A percentile compares a stretch with the other conserved stretches of the same genome.
Evolutionary conservation across 2,797 vertebrate species (phyloP).

Genomic region (Masticophis lateralis): DNA sequence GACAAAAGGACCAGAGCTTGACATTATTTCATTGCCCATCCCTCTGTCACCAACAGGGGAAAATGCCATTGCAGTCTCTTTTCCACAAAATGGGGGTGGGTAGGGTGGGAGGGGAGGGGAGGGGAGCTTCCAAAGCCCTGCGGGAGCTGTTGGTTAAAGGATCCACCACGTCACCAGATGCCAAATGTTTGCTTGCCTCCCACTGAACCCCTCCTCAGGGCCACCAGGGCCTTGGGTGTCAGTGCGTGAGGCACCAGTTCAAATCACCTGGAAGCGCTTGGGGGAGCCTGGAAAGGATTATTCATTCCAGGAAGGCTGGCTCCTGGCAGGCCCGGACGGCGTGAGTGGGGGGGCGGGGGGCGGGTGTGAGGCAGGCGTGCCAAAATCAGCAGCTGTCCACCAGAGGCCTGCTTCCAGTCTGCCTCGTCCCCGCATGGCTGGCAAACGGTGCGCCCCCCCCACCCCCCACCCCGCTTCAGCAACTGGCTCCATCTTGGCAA

Average conservation of each 20-base stretch:
- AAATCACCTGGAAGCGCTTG: constrained; percentile 18
- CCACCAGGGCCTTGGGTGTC: accelerated
- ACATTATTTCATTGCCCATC: background rate
- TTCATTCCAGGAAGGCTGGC: background rate
- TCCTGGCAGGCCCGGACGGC: background rate
- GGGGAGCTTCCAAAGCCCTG: background rate
- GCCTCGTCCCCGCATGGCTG: background rate
- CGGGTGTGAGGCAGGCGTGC: background rate
- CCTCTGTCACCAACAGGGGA: background rate
- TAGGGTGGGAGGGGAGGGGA: too few relatives aligned
- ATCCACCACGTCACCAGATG: background rate
- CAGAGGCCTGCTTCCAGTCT: background rate
- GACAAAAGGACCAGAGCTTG: background rate
- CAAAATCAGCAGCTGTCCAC: background rate
- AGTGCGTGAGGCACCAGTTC: accelerated
- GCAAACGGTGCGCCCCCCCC: background rate
- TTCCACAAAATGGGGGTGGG: background rate
- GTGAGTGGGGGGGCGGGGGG: background rate
- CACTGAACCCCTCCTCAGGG: background rate
- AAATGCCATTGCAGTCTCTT: background rate
- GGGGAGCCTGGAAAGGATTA: constrained; percentile 51
- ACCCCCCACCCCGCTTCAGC: accelerated
- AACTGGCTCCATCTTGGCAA: background rate
- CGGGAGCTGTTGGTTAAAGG: background rate
- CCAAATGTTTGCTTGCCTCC: background rate